Percentiles rank a stretch among this genome's conserved stretches.
These are phyloP conservation scores for Pteruthius melanotis DNA, from an alignment of 2,113 vertebrate genomes.

Conservation along the genomic window DNA sequence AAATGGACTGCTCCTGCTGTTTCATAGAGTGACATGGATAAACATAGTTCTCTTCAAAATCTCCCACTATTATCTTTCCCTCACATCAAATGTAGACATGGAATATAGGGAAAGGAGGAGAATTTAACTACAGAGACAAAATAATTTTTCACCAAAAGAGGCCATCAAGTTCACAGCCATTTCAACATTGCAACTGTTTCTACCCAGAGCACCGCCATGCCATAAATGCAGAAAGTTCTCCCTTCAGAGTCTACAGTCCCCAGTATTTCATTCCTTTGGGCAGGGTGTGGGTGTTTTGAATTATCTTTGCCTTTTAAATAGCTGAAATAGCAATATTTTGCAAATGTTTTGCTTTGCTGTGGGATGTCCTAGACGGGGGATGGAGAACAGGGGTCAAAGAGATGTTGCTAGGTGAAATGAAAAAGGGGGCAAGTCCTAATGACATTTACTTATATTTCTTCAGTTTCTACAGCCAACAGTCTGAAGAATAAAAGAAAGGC, in stretches of 20 bases:
- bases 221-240: neutral
- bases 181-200: neutral
- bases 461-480: neutral
- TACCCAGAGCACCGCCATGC: neutral
- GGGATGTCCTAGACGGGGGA: rapidly evolving
- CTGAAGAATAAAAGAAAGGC: neutral
- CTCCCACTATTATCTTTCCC: neutral
- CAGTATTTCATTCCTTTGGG: neutral
- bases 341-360: neutral
- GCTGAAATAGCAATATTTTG: neutral
- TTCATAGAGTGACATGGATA: neutral
- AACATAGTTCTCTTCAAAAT: neutral
- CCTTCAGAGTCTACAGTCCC: neutral
- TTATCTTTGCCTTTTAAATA: neutral
- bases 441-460: neutral
- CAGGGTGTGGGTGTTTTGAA: neutral
- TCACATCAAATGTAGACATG: neutral
- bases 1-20: neutral
- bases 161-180: neutral
- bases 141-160: neutral
- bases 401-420: neutral
- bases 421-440: neutral
- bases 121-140: neutral
- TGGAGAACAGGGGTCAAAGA: neutral
- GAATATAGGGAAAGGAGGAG: neutral